A percentile compares a stretch with the other conserved stretches of the same genome.
phyloP scores from a whole-genome alignment of 2,888 invertebrate genomes.

The Neoaliturus tenellus region DNA sequence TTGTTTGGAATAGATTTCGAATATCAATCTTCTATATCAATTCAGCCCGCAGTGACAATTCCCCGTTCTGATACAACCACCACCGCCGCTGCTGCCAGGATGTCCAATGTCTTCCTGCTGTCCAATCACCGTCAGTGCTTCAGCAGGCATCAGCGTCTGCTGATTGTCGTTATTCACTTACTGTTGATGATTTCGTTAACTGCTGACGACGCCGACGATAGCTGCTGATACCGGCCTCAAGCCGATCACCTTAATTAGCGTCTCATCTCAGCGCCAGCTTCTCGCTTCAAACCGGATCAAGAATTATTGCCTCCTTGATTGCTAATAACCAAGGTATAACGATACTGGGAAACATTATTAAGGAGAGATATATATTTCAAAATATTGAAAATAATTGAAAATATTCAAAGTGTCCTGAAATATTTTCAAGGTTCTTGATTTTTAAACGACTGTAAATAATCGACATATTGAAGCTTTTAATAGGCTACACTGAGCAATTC shows the following conservation, averaged over 20 bases:
- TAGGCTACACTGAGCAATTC: too few species aligned
- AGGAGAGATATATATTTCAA: too few species aligned
- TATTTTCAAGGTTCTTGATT: too few species aligned
- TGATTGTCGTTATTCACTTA: slow-evolving; percentile 3
- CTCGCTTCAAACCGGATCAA: background rate
- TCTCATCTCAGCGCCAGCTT: background rate
- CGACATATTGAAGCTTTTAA: too few species aligned
- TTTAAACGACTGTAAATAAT: too few species aligned
- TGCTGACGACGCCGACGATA: slow-evolving; percentile 4
- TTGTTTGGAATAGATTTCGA: too few species aligned
- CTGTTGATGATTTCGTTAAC: slow-evolving; percentile 26
- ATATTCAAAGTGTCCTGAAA: too few species aligned
- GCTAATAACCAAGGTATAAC: background rate
- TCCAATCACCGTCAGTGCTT: background rate
- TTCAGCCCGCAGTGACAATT: too few species aligned
- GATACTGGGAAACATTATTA: background rate
- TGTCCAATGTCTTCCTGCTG: background rate
- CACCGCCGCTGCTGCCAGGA: too few species aligned
- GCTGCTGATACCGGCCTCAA: background rate
- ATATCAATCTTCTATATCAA: too few species aligned
- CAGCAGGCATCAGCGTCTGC: background rate
- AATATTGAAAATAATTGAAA: too few species aligned
- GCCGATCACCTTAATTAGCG: slow-evolving; percentile 20
- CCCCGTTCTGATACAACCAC: too few species aligned
- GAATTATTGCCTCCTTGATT: slow-evolving; percentile 1